Base-by-base conservation (phyloP, 2,888 invertebrate genomes). In the Melanophora roralis region DNA sequence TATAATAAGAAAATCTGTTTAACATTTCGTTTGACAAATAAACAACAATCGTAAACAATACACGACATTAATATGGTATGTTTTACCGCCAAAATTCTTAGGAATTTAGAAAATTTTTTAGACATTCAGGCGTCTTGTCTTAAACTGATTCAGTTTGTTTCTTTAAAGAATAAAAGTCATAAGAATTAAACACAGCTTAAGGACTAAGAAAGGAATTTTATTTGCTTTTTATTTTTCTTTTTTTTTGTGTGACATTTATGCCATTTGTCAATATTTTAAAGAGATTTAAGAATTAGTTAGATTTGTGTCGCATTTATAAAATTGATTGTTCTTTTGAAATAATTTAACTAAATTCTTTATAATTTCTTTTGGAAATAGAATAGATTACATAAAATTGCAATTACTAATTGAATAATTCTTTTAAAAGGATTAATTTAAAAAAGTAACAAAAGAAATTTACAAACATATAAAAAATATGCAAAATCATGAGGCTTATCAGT, bases 31-130 rank as follows among this genome's bases (percentile, higher is more conserved):
- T 72, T 64, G 76, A 64, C 76, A 80, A 80, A 73, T 73, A 76
- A 80, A 68, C 72, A 73, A 32, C 36, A n/a, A n/a, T 62, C n/a
- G 3, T 21, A 23, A 65, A 74, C 74, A 74, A 74, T 51, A 32
- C 8, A 9, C 32, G 32, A 36, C 51, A 65, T 16, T 57, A n/a
- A 43, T 21, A 23, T 19, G 0, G 19, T 36, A 47, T 23, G 57
- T 73, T 76, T 76, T 80, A 45, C 80, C 80, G 80, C 80, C 80
- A 69, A 76, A 76, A 76, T 57, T 80, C 55, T 67, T 23, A 64
- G 8, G 72, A 80, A 76, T 51, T 72, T 76, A 9, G 9, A 0
- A 19, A 1, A 36, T 12, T 3, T 73, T 12, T 12, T 38, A 78
- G 72, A 72, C 78, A 49, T 53, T 62, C 0, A 57, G 67, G 67